phyloP scores from a whole-genome alignment of 2,797 vertebrate genomes.

The Parauchenoglanis punctatus region DNA sequence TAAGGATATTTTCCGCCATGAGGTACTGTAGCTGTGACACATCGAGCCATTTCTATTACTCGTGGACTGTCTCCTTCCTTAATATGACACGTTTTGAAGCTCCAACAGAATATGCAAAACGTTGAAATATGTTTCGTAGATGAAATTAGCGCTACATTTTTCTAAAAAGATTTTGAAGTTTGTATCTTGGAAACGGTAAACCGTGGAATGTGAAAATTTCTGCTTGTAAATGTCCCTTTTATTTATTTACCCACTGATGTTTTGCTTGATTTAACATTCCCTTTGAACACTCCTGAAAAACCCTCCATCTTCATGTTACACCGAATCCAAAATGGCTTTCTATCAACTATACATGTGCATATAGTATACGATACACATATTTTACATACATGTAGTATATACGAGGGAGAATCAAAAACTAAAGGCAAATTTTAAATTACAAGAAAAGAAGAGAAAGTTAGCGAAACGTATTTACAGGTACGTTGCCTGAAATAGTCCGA shows the following conservation, averaged over 20 bases:
- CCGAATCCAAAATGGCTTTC: too few relatives aligned
- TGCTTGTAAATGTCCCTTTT: background rate
- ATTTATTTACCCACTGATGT: background rate
- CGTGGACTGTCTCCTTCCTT: too few relatives aligned
- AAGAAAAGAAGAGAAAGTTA: too few relatives aligned
- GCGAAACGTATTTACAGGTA: too few relatives aligned
- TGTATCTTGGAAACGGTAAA: background rate
- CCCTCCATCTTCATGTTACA: too few relatives aligned
- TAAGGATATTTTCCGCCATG: background rate
- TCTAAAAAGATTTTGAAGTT: background rate
- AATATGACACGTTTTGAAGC: background rate
- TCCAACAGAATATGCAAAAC: background rate
- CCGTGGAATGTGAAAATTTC: background rate
- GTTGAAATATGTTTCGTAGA: background rate
- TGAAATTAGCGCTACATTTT: background rate
- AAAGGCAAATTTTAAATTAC: too few relatives aligned
- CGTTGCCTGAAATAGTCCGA: too few relatives aligned
- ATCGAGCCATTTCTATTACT: background rate
- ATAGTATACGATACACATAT: too few relatives aligned
- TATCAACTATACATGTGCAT: too few relatives aligned
- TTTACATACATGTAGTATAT: too few relatives aligned
- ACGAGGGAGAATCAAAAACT: too few relatives aligned
- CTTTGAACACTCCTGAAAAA: too few relatives aligned
- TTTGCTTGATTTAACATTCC: background rate
- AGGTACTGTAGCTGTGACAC: background rate